Evolutionary conservation across 2,888 invertebrate genomes (phyloP), one percentile per base, ranked within the genome.

Genomic region (Endomychus coccineus): DNA sequence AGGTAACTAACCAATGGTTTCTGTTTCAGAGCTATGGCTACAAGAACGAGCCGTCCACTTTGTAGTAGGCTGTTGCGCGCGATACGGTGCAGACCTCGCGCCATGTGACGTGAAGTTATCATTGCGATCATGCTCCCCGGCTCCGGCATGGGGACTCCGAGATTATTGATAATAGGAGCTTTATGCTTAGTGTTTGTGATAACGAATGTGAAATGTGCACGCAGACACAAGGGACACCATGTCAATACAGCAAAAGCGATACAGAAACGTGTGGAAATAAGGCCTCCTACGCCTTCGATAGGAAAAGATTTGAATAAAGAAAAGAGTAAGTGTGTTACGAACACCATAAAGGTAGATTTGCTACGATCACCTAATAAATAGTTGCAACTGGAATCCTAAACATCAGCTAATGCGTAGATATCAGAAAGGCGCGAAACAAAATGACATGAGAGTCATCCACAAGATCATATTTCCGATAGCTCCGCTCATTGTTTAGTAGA

Each of bases 261-360:
- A 16, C 28, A 36, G 21, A 36, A 30, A 29, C 36, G 30, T 21
- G 24, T 36, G 13, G 33, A 29, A 23, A 34, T 34, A 10, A 36
- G 36, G 25, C 33, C 31, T 34, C 36, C 25, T 15, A 24, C 36
- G 25, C 21, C 33, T 25, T 13, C 22, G 4, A 42, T 40, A 29
- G 56, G 58, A 27, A 52, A 54, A 44, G 59, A 61, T 42, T 46
- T 55, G 44, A 59, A 55, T 36, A 63, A 62, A 49, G 62, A 60
- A 43, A 64, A 62, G 54, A 64, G 63, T 64, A 59, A 62, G 63
- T 58, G n/a, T n/a, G n/a, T n/a, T n/a, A n/a, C n/a, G n/a, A n/a
- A n/a, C n/a, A n/a, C n/a, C n/a, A n/a, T n/a, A n/a, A n/a, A n/a
- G n/a, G n/a, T n/a, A n/a, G n/a, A n/a, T n/a, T n/a, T n/a, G n/a